phyloP scores from a whole-genome alignment of 2,113 vertebrate genomes.

The Spilogale gracilis region DNA sequence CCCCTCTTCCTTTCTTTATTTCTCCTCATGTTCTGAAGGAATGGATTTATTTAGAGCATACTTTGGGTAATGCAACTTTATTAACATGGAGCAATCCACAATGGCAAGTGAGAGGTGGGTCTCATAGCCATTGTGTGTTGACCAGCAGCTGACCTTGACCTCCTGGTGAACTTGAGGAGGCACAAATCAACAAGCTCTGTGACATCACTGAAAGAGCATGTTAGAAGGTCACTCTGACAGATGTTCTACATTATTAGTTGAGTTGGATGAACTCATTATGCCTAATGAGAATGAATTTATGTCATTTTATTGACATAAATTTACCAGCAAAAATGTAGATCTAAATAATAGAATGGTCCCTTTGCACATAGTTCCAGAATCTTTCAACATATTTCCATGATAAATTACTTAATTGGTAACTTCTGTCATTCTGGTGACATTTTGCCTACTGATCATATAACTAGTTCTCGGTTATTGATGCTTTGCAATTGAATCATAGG shows the following conservation, averaged over 20 bases:
- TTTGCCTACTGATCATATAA: conserved; percentile 61
- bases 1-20: background rate
- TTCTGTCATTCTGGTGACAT: conserved; percentile 77
- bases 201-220: conserved; percentile 58
- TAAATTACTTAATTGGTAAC: conserved; percentile 74
- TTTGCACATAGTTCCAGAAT: conserved; percentile 53
- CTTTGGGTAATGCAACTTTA: background rate
- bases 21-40: background rate
- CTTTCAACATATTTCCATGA: conserved; percentile 54
- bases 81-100: background rate
- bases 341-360: conserved; percentile 59
- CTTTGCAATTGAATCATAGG: background rate
- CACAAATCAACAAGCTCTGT: conserved; percentile 61
- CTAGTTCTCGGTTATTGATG: background rate
- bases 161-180: background rate
- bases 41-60: background rate
- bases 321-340: conserved; percentile 62
- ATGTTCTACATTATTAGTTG: conserved; percentile 69
- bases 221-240: conserved; percentile 76
- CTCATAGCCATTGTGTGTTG: background rate
- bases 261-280: conserved; percentile 80
- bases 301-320: conserved; percentile 74
- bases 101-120: background rate
- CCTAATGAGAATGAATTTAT: conserved; percentile 75
- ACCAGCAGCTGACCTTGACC: background rate